Conservation (phyloP, 2,113 vertebrate species). For the Gallinago media region DNA sequence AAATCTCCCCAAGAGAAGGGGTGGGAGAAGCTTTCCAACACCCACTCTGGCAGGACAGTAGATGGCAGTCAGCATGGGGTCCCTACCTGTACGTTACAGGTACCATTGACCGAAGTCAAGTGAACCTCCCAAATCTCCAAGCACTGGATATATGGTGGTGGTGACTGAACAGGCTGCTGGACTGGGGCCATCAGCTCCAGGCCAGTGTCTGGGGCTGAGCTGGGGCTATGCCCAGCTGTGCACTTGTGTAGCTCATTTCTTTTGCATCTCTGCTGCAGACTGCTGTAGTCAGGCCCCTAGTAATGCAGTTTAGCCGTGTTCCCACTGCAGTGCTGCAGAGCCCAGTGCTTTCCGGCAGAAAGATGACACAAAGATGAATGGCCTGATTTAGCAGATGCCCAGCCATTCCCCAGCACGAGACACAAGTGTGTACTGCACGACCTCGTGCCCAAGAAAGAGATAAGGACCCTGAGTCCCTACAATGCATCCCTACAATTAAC, state of each 20-base stretch:
- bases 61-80: neutral
- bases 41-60: neutral
- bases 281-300: neutral
- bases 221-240: neutral
- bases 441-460: neutral
- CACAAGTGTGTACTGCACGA: neutral
- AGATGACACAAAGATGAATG: neutral
- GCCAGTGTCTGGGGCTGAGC: neutral
- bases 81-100: neutral
- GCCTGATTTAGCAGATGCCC: fast-evolving
- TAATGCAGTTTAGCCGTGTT: neutral
- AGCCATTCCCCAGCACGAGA: neutral
- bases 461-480: neutral
- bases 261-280: neutral
- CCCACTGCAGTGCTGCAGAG: neutral
- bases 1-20: neutral
- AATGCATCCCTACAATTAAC: neutral
- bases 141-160: neutral
- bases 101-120: fast-evolving
- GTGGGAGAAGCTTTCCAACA: neutral
- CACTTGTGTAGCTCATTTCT: neutral
- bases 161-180: neutral
- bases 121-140: neutral
- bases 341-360: neutral
- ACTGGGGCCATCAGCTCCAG: neutral